Base-by-base conservation (phyloP, 2,888 invertebrate species). In the Metopia argyrocephala region DNA sequence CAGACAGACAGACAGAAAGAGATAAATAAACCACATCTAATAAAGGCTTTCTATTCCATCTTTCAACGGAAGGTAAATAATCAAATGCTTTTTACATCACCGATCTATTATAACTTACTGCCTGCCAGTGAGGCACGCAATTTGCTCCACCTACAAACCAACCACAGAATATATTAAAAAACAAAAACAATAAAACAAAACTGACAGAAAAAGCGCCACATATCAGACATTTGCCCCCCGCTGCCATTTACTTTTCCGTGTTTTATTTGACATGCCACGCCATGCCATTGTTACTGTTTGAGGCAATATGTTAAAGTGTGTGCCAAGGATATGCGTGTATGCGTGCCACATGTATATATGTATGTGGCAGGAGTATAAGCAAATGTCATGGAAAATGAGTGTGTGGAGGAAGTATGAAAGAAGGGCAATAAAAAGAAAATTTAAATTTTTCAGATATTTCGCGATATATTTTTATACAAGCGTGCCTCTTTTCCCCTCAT, bases 221-320 rank as follows among this genome's bases (percentile, higher is more conserved):
- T 74, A 78, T 70, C 78, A 70, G 78, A 81, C 81, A 69, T 78
- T 78, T 81, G 74, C 69, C 78, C 81, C 78, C 70, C 62, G 74
- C 81, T 62, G 70, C 70, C 74, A 81, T 81, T 78, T 81, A 62
- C 78, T 75, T 78, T 73, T 73, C 12, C 23, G 50, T 71, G 57
- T 70, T 74, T 25, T 50, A 45, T 50, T 66, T 75, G 70, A 78
- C 74, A 38, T 81, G 81, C n/a, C 56, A 56, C 70, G 70, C 74
- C 74, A 38, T 81, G 81, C n/a, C 56, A 56, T 76, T 56, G 62
- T 76, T 69, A 61, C 54, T 76, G 18, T 38, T 31, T 12, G 52
- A 48, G 52, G 66, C 78, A 78, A 75, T 81, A 81, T 78, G 81
- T 75, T 81, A 66, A 74, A 65, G 65, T 74, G 70, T 62, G 52